Base-by-base conservation (phyloP, 2,888 invertebrate species). In the Stratiomys singularior region DNA sequence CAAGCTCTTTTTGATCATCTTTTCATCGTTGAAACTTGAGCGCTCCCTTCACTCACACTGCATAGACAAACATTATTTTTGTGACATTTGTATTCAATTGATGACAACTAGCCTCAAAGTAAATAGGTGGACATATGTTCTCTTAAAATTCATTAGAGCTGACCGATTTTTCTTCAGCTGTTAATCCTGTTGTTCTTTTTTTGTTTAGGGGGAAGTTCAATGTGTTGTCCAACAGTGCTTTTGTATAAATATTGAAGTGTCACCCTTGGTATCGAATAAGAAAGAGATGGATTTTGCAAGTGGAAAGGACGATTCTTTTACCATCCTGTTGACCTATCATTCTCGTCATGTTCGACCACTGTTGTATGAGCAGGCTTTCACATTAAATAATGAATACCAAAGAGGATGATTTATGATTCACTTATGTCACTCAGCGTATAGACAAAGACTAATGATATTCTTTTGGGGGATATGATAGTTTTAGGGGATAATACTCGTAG, bases 51-150 rank as follows among this genome's bases (percentile, higher is more conserved):
- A 52, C 18, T 9, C 46, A 60, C n/a, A 60, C 37, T 5, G 37
- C 37, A n/a, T n/a, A 7, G 7, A 44, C 44, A 58, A 77, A 72
- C 71, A 71, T 18, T 72, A 60, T 74, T 58, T 60, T 74, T 23
- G 76, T 78, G 80, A 78, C 80, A 80, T 80, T 80, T 80, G 80
- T 80, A 79, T 80, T 80, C 80, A 80, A 80, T 79, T 78, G 80
- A 80, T 79, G 77, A 72, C 66, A 76, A 76, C 56, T 76, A 64
- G 76, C 66, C 72, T 11, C 25, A 63, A 76, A 79, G 76, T 79
- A 78, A 80, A 79, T 80, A 79, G 80, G 80, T 79, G 80, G 80
- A 80, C 80, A 80, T 78, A 77, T 80, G 80, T 79, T 80, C 76
- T 71, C 77, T 77, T 69, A 63, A 78, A 80, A 80, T 80, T 80